These are phyloP conservation scores for Pyrgilauda ruficollis DNA, from an alignment of 2,113 vertebrate species.

Conservation along the genomic window DNA sequence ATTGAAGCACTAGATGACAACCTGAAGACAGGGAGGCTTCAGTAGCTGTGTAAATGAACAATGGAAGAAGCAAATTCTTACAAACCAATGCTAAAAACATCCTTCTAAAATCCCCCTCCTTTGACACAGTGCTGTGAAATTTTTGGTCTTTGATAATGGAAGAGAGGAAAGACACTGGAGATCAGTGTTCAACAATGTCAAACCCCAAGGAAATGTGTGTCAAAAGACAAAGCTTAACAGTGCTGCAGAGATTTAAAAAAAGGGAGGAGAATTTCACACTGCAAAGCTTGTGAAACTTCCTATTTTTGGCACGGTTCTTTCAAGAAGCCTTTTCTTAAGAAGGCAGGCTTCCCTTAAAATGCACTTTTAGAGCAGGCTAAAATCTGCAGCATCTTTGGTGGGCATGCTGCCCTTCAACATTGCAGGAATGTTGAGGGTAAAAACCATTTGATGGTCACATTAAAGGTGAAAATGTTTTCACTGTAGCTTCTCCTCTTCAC, in stretches of 20 bases:
- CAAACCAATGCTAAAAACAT: not conserved
- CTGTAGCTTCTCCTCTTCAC: not conserved
- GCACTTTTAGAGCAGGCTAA: not conserved
- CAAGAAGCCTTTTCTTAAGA: not conserved
- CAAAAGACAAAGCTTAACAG: not conserved
- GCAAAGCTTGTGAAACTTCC: not conserved
- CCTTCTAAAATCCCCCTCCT: not conserved
- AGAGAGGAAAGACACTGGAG: not conserved
- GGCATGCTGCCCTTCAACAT: not conserved
- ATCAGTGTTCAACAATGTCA: not conserved
- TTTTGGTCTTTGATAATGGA: not conserved
- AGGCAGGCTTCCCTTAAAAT: not conserved
- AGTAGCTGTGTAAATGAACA: not conserved
- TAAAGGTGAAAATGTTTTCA: conserved; percentile 24
- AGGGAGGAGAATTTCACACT: conserved; percentile 11
- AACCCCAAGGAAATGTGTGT: not conserved
- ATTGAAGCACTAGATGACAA: not conserved
- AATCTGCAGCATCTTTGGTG: not conserved
- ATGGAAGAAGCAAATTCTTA: not conserved
- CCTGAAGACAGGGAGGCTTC: not conserved
- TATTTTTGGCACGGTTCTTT: not conserved
- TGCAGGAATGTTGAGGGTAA: not conserved
- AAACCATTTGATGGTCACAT: not conserved
- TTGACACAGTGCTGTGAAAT: not conserved
- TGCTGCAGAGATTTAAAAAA: not conserved